These are phyloP conservation scores for Spongilla lacustris DNA, from an alignment of 37 sponge, comb jelly and placozoan species.

Conservation along the genomic window DNA sequence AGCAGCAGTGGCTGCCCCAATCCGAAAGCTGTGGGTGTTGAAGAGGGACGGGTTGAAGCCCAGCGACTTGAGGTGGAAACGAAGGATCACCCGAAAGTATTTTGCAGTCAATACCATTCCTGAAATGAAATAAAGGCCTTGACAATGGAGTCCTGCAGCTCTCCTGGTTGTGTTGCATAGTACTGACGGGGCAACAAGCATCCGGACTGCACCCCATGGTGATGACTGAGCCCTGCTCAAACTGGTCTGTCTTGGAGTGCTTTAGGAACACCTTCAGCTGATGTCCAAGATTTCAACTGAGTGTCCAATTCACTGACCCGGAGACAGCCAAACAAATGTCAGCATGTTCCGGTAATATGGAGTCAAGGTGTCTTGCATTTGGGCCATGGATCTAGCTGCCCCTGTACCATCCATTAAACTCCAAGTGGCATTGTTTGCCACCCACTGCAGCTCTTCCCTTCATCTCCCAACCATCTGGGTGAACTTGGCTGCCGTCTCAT, in stretches of 20 bases:
- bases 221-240: constrained; percentile 9
- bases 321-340: not conserved
- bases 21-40: constrained; percentile 17
- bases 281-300: not conserved
- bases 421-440: not conserved
- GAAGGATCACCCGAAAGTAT: too few species aligned
- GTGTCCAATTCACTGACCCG: constrained; percentile 21
- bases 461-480: not conserved
- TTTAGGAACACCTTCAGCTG: not conserved
- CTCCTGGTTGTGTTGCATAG: not conserved
- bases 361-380: not conserved
- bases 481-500: too few species aligned
- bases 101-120: not conserved
- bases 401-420: not conserved
- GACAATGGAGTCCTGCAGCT: not conserved
- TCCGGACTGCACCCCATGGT: not conserved
- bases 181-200: not conserved
- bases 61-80: not conserved
- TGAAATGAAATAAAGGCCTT: constrained; percentile 8
- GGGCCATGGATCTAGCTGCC: not conserved
- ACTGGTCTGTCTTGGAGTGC: constrained; percentile 30
- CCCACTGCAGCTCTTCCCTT: not conserved
- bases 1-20: constrained; percentile 12
- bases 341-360: constrained; percentile 18
- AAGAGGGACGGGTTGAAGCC: not conserved